phyloP scores from a whole-genome alignment of 2,113 vertebrate genomes.

The Nerophis lumbriciformis region DNA sequence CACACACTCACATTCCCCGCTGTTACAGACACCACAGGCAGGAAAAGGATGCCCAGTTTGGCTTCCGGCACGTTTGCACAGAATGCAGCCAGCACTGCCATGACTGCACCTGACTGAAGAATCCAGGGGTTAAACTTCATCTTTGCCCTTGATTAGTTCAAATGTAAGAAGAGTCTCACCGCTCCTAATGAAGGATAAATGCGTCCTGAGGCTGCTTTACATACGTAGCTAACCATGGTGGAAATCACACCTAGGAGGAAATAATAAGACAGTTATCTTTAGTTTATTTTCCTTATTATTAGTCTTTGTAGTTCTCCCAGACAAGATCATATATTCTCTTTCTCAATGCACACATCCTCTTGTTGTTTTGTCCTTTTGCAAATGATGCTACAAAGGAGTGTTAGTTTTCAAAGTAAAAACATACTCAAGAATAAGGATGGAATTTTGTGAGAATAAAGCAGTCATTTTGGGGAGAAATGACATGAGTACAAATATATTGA shows the following conservation, averaged over 20 bases:
- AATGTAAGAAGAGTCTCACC: conserved; percentile 60
- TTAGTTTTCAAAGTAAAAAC: too few species aligned
- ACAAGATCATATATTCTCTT: too few species aligned
- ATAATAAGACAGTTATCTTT: background rate
- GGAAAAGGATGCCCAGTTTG: conserved; percentile 88
- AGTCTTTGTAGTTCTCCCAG: too few species aligned
- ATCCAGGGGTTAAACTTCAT: background rate
- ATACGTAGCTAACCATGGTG: conserved; percentile 84
- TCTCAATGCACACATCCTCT: too few species aligned
- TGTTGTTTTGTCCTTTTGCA: too few species aligned
- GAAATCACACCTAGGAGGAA: conserved; percentile 82
- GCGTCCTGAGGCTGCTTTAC: conserved; percentile 82
- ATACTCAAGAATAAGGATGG: too few species aligned
- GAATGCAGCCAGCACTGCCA: conserved; percentile 86
- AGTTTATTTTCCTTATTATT: too few species aligned
- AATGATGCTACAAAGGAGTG: too few species aligned
- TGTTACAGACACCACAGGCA: conserved; percentile 90
- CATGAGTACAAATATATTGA: too few species aligned
- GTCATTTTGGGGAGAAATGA: too few species aligned
- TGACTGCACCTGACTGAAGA: conserved; percentile 88
- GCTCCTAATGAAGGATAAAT: conserved; percentile 91
- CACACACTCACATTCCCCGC: conserved; percentile 82
- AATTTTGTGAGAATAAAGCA: too few species aligned
- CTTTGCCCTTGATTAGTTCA: background rate
- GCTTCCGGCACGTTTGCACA: conserved; percentile 90